Evolutionary conservation across 2,113 vertebrate genomes (phyloP), one percentile per base, ranked within the genome.

Genomic region (Scalopus aquaticus): DNA sequence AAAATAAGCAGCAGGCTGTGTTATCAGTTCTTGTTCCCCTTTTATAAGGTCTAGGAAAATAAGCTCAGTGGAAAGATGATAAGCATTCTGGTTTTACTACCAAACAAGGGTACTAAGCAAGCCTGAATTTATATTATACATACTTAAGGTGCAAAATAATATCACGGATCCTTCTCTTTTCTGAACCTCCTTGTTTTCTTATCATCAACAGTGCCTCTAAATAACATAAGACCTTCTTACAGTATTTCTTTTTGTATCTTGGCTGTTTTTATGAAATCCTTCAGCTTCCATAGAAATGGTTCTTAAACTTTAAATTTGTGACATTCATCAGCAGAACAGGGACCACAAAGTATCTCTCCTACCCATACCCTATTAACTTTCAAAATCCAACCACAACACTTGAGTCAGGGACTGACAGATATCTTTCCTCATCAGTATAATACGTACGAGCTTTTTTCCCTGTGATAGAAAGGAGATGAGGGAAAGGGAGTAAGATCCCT

Each of bases 1-100:
- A 91, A 96, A 65, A 89, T 80, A 90, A 95, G 28, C 44, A 97
- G 72, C 42, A 87, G 73, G 65, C 37, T 62, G 49, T 69, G 30
- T 92, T 84, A 85, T 81, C 77, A 88, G 37, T 95, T 95, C 26
- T 19, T 88, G 30, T 44, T 85, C 24, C 78, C 17, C 73, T 91
- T 93, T 73, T 85, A 44, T 87, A 65, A 51, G 76, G 58, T 76
- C 70, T 95, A 16, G n/a, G 73, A 92, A 93, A 88, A 92, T 12
- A 92, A 90, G 56, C 44, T 73, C 22, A 74, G 6, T 83, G 35
- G 74, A 83, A 95, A 76, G 60, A 83, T 87, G 56, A 81, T 65
- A 49, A 89, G 30, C 74, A 56, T 92, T 93, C 93, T 82, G 54
- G 16, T 84, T 88, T 88, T 89, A 62, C 9, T 81, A 10, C 13